A percentile compares a stretch with the other conserved stretches of the same genome.
Evolutionary conservation across 2,888 invertebrate species (phyloP).

Genomic region (Acheta domesticus): DNA sequence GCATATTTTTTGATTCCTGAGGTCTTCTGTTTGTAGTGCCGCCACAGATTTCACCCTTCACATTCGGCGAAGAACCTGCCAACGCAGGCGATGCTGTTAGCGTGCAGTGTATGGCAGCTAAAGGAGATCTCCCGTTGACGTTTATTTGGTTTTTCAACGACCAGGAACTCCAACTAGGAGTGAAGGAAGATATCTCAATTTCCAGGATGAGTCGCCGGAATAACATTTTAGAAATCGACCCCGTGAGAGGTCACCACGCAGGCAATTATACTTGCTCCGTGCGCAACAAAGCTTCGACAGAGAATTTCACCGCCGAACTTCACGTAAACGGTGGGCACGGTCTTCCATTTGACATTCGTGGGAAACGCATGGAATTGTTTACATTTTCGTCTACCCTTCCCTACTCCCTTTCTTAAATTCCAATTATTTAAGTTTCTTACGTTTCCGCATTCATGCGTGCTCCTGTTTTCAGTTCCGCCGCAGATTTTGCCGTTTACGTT

Average conservation of each 20-base stretch:
- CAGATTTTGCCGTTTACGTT: conserved; percentile 60
- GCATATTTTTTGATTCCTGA: too few species aligned
- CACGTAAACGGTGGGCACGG: conserved; percentile 42
- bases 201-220: conserved; percentile 58
- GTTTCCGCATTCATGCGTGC: too few species aligned
- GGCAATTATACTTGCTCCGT: conserved; percentile 76
- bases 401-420: too few species aligned
- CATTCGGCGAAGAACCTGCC: conserved; percentile 59
- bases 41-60: conserved; percentile 53
- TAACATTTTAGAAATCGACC: conserved; percentile 60
- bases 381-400: too few species aligned
- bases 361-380: too few species aligned
- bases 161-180: conserved; percentile 28
- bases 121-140: conserved; percentile 49
- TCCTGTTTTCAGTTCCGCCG: conserved; percentile 60
- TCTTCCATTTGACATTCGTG: too few species aligned
- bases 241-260: conserved; percentile 52
- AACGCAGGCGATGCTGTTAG: conserved; percentile 49
- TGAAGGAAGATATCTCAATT: conserved; percentile 49
- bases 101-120: conserved; percentile 42
- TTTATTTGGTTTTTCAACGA: conserved; percentile 65
- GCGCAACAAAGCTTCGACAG: conserved; percentile 65
- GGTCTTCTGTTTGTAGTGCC: conserved; percentile 38
- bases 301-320: conserved; percentile 45
- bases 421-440: too few species aligned